A percentile compares a stretch with the other conserved stretches of the same genome.
phyloP scores from a whole-genome alignment of 2,113 vertebrate species.

The Xenus cinereus region DNA sequence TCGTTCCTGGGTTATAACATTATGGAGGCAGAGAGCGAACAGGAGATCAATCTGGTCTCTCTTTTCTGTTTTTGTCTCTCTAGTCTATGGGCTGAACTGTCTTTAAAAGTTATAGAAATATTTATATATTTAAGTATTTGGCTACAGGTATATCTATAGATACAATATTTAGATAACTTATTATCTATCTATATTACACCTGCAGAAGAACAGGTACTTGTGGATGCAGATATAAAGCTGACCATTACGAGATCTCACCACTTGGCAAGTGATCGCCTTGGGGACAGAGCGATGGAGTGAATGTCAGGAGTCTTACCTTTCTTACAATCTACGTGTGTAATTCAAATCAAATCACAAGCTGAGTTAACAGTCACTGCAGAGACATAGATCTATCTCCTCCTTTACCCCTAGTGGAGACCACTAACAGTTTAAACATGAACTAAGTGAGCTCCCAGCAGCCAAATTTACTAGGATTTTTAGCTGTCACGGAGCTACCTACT shows the following conservation, averaged over 20 bases:
- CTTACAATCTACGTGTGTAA: neutral
- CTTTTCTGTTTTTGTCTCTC: neutral
- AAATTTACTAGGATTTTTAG: neutral
- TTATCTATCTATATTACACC: neutral
- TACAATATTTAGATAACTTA: neutral
- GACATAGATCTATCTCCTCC: neutral
- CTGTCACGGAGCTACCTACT: neutral
- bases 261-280: neutral
- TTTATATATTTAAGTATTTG: neutral
- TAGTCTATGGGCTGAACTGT: neutral
- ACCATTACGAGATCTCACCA: neutral
- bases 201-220: neutral
- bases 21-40: neutral
- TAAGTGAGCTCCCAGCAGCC: neutral
- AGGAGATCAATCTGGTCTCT: neutral
- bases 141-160: neutral
- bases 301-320: neutral
- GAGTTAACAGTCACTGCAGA: fast-evolving
- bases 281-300: neutral
- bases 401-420: neutral
- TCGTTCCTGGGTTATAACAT: neutral
- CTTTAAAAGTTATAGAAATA: neutral
- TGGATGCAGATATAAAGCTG: neutral
- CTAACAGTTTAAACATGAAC: neutral
- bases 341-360: neutral